Evolutionary conservation across 2,888 invertebrate species (phyloP), one percentile per base, ranked within the genome.

Genomic region (Leptarthrus brevirostris): DNA sequence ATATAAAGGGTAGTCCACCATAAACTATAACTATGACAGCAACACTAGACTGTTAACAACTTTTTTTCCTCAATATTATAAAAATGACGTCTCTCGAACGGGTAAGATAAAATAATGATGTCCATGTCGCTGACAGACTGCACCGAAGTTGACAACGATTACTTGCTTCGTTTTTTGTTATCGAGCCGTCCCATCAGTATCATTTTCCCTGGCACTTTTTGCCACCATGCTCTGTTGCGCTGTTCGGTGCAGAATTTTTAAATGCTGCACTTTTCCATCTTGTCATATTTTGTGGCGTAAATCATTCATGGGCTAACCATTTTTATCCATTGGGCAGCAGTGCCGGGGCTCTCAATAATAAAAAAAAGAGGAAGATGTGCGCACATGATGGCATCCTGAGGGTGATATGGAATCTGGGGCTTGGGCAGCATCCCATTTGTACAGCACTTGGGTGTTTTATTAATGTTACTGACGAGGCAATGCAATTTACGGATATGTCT

Each of bases 281-380:
- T 61, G 61, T 61, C 61, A 61, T 61, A 61, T 61, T 61, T 61
- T 61, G 36, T 1, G 61, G 61, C 36, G 40, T 61, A 61, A 61
- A 61, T 61, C 61, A 61, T 61, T 61, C 61, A 61, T 61, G 18
- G 61, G 20, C 36, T 40, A 61, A 61, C 36, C 40, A 34, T 40
- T 34, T n/a, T 61, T 36, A 61, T 61, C 61, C 40, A 40, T 18
- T 40, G 61, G n/a, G 16, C 56, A 26, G 34, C 6, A 61, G 36
- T 61, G 20, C 22, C 8, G 30, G 16, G 36, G 18, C 36, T 24
- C 16, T 40, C 36, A 40, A 61, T 61, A 61, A 40, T 36, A 61
- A 61, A 61, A 20, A 36, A 40, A 36, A 8, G 30, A 30, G 56
- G 26, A 26, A 56, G 30, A 56, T 56, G 34, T 26, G 56, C 10